phyloP scores from a whole-genome alignment of 1,140 invertebrate species.

The Trinorchestia longiramus region DNA sequence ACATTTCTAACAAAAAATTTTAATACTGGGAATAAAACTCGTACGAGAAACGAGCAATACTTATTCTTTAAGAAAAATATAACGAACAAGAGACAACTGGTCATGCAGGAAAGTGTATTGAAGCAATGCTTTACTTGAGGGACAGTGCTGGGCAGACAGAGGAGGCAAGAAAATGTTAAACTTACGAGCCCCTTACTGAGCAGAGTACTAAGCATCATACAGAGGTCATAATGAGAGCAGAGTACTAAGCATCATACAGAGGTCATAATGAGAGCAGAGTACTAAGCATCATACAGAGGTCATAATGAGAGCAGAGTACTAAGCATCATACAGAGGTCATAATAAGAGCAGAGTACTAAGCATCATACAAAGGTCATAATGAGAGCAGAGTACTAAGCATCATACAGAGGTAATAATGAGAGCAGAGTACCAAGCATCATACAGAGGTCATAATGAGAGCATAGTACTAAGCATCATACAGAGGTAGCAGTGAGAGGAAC shows the following conservation, averaged over 20 bases:
- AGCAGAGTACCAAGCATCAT: background rate
- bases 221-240: background rate
- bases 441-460: background rate
- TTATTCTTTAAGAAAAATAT: too few species aligned
- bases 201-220: too few species aligned
- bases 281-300: background rate
- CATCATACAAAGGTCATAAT: background rate
- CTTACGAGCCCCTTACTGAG: too few species aligned
- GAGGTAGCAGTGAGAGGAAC: background rate
- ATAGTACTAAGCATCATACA: background rate
- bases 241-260: background rate
- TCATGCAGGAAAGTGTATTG: too few species aligned
- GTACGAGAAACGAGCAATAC: too few species aligned
- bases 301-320: background rate
- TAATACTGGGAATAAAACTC: too few species aligned
- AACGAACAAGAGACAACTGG: too few species aligned
- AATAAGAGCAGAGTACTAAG: background rate
- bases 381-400: background rate
- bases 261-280: background rate
- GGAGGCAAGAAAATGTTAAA: too few species aligned
- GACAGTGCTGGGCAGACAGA: too few species aligned
- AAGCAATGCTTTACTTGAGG: too few species aligned
- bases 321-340: background rate
- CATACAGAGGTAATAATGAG: background rate
- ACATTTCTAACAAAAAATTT: background rate